Conservation (phyloP, 1,140 invertebrate genomes). For the Penaeus chinensis region DNA sequence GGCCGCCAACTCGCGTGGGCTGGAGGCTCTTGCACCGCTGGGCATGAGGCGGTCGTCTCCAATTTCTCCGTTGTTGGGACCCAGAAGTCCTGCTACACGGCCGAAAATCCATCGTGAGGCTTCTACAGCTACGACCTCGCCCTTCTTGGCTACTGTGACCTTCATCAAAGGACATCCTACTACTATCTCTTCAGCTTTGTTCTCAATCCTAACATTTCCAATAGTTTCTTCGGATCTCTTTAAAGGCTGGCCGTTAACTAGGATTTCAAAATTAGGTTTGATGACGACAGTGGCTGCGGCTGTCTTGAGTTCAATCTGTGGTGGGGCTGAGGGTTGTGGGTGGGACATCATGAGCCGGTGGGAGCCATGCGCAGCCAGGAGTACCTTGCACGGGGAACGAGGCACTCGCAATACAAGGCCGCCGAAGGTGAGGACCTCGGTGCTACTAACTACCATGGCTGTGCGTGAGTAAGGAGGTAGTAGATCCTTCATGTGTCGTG, state of each 20-base stretch:
- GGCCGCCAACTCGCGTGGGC: constrained; percentile 11
- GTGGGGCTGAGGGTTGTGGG: not conserved
- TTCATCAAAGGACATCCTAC: not conserved
- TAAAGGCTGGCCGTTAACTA: too few relatives aligned
- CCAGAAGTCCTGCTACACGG: constrained; percentile 32
- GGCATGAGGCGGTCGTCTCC: constrained; percentile 32
- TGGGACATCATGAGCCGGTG: not conserved
- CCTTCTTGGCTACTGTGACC: not conserved
- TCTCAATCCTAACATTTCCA: not conserved
- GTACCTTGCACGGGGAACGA: not conserved
- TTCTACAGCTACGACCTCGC: not conserved
- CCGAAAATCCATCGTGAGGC: constrained; percentile 41
- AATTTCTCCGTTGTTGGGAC: constrained; percentile 25
- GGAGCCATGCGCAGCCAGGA: not conserved
- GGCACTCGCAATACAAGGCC: not conserved
- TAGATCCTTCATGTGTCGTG: too few relatives aligned
- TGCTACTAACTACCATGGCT: not conserved
- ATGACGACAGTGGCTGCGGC: not conserved
- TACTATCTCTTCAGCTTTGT: not conserved
- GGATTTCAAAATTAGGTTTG: too few relatives aligned
- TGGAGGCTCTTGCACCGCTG: constrained; percentile 1
- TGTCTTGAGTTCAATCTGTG: not conserved
- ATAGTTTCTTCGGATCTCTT: too few relatives aligned
- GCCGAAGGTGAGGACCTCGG: not conserved
- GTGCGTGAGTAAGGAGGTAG: not conserved